Evolutionary conservation across 1,140 invertebrate species (phyloP), one percentile per base, ranked within the genome.

Genomic region (Pogonomyrmex californicus): DNA sequence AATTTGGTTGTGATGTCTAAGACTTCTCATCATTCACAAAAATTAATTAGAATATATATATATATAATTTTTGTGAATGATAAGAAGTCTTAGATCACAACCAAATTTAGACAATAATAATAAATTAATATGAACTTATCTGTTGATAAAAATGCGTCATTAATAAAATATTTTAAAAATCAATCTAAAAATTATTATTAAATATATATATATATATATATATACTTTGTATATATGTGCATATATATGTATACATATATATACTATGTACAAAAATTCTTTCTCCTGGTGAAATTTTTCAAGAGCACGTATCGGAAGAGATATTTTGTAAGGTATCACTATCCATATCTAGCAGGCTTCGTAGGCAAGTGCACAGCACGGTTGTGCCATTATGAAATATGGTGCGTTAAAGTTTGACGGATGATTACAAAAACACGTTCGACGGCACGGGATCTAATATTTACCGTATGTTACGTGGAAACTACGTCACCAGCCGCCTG

Each of bases 391-490:
- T 82, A 73, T 60, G 79, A 82, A 82, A 83, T 83, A 49, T n/a
- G 33, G 30, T 44, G 36, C 4, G 44, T 83, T 60, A 83, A 60
- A 83, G 70, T 73, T 83, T 73, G 68, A 83, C 60, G 79, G 79
- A 83, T 60, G 79, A 83, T 83, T 73, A 75, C 30, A 83, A 60
- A 73, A 73, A 83, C 56, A 38, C 17, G 56, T 41, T 9, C 38
- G 73, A 63, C 65, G 49, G 38, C 23, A 7, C 54, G 10, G 30
- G 30, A 73, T 62, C 54, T 75, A 73, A 83, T 73, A 83, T 83
- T 83, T 83, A 78, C 82, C 44, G 47, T 85, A 44, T 58, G 73
- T 38, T 78, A 51, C 60, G 47, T 77, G 82, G 30, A 78, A 85
- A 77, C 33, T 51, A 75, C 79, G 79, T 83, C 68, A 83, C 47